A percentile compares a stretch with the other conserved stretches of the same genome.
phyloP scores from a whole-genome alignment of 2,888 invertebrate species.

The Operophtera brumata region DNA sequence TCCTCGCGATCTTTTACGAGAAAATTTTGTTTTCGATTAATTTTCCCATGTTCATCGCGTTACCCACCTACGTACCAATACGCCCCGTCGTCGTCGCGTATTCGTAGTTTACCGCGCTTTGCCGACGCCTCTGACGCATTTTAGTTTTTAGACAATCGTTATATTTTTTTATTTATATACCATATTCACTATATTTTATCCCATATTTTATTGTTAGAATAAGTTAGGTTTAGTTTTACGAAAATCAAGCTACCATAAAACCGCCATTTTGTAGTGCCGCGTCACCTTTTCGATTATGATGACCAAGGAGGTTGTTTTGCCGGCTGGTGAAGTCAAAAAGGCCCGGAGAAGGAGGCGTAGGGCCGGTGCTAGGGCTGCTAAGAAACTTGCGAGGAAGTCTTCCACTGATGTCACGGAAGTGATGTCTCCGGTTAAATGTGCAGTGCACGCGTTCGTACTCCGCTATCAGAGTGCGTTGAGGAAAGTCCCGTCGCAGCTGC shows the following conservation, averaged over 20 bases:
- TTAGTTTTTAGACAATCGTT: conserved; percentile 23
- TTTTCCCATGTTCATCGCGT: conserved; percentile 32
- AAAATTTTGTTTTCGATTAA: conserved; percentile 37
- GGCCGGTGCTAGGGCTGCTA: conserved; percentile 53
- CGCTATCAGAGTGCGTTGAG: conserved; percentile 68
- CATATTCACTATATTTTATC: conserved; percentile 11
- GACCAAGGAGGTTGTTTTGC: conserved; percentile 50
- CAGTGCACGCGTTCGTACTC: conserved; percentile 66
- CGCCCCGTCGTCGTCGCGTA: conserved; percentile 11
- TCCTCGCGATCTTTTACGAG: conserved; percentile 42
- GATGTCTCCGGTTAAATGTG: conserved; percentile 61
- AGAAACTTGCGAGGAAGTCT: conserved; percentile 53
- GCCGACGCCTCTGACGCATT: conserved; percentile 46
- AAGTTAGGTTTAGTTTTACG: conserved; percentile 40
- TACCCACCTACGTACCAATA: conserved; percentile 34
- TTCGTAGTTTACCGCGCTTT: conserved; percentile 27
- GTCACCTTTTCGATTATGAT: conserved; percentile 45
- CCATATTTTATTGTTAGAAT: conserved; percentile 34
- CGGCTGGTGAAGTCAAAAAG: conserved; percentile 51
- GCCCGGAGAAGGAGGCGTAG: conserved; percentile 54
- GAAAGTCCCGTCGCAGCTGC: conserved; percentile 63
- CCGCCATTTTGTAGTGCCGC: conserved; percentile 44
- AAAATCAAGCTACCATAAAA: conserved; percentile 10
- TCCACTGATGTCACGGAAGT: conserved; percentile 36
- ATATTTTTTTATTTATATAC: conserved; percentile 25